Base-by-base conservation (phyloP, 92 coral and sea anemone species). In the Ricordea florida region DNA sequence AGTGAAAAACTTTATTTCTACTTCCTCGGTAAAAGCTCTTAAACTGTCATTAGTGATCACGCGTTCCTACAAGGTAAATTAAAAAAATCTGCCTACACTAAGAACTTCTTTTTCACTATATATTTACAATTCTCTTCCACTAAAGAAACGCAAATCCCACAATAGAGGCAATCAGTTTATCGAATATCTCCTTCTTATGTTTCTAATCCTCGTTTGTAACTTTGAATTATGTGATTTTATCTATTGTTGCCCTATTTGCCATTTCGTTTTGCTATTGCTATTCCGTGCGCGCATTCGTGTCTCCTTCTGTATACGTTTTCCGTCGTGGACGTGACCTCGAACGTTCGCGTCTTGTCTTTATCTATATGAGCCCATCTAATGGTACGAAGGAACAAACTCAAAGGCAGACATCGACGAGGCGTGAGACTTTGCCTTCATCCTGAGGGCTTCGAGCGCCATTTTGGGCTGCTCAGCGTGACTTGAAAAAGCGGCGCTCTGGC, bases 391-490 rank as follows among this genome's bases (percentile, higher is more conserved):
- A 18, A 92, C 92, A 24, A 96, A 83, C 37, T 96, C 99, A 51
- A 96, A 96, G 17, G 99, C 97, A 20, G 98, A 87, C 91, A 90
- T 86, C 28, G 92, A 81, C 5, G 91, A 86, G 0, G 98, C 90
- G 28, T 93, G 97, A 29, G 85, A 78, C 58, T 92, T 96, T n/a
- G 93, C 96, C 41, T 90, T 87, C 69, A 96, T 74, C 20, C 97
- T 72, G 0, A 96, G 88, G 9, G 99, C 97, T 82, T 96, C 99
- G 7, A 96, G 75, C 51, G 97, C 97, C 92, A 90, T 85, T 70
- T 90, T 83, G 33, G 92, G 89, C 15, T 85, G 93, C 16, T 96
- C 99, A 25, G 85, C 72, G 14, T 78, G 68, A 15, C 85, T 37
- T 47, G 89, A 89, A 22, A 87, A 64, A 15, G 70, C 84, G 10